Evolutionary conservation across 2,113 vertebrate genomes (phyloP).

Genomic region (Setophaga coronata): DNA sequence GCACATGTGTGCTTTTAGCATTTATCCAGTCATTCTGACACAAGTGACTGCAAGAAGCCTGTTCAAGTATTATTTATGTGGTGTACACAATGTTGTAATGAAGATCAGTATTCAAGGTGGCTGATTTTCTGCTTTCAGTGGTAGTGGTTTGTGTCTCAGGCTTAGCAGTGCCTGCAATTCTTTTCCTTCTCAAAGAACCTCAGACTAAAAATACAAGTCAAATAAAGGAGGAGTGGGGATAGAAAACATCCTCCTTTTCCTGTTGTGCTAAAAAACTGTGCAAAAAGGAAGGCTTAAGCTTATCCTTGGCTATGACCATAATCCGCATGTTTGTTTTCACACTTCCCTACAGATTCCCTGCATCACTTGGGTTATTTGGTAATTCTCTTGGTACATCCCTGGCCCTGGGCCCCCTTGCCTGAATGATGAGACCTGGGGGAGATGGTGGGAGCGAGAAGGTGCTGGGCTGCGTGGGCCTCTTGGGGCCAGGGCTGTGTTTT

Average conservation of each 20-base stretch:
- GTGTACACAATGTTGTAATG: neutral
- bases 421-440: neutral
- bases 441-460: neutral
- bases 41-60: accelerated
- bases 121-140: neutral
- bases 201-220: neutral
- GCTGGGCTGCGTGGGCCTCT: neutral
- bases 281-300: constrained; percentile 9
- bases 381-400: neutral
- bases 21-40: neutral
- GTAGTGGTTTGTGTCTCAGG: neutral
- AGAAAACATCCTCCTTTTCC: neutral
- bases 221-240: neutral
- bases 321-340: neutral
- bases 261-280: neutral
- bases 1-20: neutral
- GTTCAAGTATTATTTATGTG: neutral
- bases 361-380: neutral
- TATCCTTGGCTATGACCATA: neutral
- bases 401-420: neutral
- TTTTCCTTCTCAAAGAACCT: neutral
- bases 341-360: neutral
- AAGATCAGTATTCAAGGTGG: neutral
- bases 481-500: neutral
- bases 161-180: neutral